Conservation (phyloP, 2,888 invertebrate species). For the Neocrepidodera transversa region DNA sequence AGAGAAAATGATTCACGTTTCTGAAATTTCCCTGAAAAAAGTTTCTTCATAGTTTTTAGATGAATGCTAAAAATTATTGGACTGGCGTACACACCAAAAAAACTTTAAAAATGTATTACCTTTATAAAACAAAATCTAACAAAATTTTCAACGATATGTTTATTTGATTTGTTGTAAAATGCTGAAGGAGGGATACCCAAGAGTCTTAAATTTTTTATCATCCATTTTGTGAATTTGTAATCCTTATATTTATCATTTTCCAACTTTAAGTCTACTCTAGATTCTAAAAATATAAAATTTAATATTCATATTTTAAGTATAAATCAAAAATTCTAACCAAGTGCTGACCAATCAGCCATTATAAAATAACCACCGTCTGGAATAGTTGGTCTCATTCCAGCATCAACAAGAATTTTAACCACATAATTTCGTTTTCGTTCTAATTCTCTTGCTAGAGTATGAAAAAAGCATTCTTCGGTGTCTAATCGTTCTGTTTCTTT, state of each 20-base stretch:
- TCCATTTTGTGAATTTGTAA: constrained; percentile 94
- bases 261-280: constrained; percentile 71
- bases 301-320: not conserved
- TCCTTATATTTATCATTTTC: constrained; percentile 81
- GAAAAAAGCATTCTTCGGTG: constrained; percentile 83
- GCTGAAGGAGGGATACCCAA: constrained; percentile 94
- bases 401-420: constrained; percentile 74
- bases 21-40: too few species aligned
- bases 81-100: not conserved
- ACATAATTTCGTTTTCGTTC: constrained; percentile 81
- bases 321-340: constrained; percentile 63
- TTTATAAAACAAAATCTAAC: constrained; percentile 96
- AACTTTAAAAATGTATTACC: constrained; percentile 59
- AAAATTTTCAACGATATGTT: constrained; percentile 81
- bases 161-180: constrained; percentile 85
- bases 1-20: too few species aligned
- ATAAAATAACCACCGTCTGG: constrained; percentile 99
- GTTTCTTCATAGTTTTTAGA: too few species aligned
- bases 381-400: constrained; percentile 88
- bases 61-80: too few species aligned
- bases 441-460: constrained; percentile 76
- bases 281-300: constrained; percentile 43
- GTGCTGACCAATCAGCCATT: constrained; percentile 87
- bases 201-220: constrained; percentile 90
- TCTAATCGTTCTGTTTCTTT: constrained; percentile 75